Conservation (phyloP, 2,888 invertebrate species). For the Rhagonycha fulva region DNA sequence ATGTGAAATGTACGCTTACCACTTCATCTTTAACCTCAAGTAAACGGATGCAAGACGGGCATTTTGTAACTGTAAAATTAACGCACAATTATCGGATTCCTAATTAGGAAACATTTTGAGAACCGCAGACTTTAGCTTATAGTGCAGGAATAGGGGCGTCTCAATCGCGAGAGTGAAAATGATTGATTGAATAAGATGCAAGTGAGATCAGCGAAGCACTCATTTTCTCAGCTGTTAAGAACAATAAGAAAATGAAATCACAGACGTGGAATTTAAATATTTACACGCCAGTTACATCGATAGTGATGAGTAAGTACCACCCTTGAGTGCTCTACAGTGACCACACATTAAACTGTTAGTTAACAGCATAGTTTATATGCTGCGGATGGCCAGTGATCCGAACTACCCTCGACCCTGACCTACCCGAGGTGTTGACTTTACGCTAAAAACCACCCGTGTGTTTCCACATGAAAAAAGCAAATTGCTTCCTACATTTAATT, state of each 20-base stretch:
- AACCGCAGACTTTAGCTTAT: neutral
- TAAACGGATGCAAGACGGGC: neutral
- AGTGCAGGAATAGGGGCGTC: neutral
- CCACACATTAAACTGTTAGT: slow-evolving; percentile 54
- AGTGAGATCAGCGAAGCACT: neutral
- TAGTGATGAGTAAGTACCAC: slow-evolving; percentile 42
- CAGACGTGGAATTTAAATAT: slow-evolving; percentile 11
- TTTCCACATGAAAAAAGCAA: slow-evolving; percentile 38
- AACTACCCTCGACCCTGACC: slow-evolving; percentile 55
- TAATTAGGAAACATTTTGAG: neutral
- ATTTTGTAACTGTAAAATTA: neutral
- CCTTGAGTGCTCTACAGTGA: slow-evolving; percentile 53
- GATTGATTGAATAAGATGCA: neutral
- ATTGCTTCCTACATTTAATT: slow-evolving; percentile 10
- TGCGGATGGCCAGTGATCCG: slow-evolving; percentile 56
- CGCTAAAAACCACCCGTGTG: slow-evolving; percentile 53
- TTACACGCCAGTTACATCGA: slow-evolving; percentile 49
- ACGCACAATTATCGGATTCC: neutral
- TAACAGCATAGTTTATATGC: slow-evolving; percentile 48
- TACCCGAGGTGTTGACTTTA: slow-evolving; percentile 49
- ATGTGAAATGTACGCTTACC: neutral
- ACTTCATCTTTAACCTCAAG: neutral
- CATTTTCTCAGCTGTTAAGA: neutral
- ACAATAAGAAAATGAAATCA: neutral
- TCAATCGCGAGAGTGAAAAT: neutral